Percentiles rank a stretch among this genome's conserved stretches.
Evolutionary conservation across 2,888 invertebrate genomes (phyloP).

Genomic region (Andrena bicolor): DNA sequence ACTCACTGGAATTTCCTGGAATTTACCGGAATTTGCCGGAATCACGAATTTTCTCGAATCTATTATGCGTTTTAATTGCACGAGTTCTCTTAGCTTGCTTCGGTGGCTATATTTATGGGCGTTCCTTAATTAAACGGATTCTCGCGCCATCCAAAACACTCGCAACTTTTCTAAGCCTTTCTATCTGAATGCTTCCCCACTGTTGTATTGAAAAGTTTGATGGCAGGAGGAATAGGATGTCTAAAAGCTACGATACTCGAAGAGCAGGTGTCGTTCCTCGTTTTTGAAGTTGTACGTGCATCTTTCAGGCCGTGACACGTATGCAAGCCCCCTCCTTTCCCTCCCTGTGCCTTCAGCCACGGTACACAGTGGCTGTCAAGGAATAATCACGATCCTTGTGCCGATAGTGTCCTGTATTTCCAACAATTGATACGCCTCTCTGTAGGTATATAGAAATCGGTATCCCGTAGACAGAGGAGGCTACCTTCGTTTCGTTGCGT

Average conservation of each 20-base stretch:
- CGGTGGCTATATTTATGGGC: no score
- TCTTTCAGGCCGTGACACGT: conserved; percentile 33
- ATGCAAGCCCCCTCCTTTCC: conserved; percentile 16
- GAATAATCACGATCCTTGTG: conserved; percentile 73
- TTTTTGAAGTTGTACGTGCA: conserved; percentile 5
- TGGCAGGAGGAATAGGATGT: no score
- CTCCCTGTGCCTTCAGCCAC: conserved; percentile 16
- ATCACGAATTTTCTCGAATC: no score
- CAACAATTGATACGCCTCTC: conserved; percentile 73
- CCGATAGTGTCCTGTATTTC: conserved; percentile 74
- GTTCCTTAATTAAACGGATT: no score
- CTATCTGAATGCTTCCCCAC: no score
- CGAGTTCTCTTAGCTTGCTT: no score
- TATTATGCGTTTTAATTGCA: no score
- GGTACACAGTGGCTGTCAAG: conserved; percentile 71
- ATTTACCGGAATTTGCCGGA: no score
- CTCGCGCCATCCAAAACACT: no score
- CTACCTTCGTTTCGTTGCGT: conserved; percentile 67
- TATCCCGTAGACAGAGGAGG: conserved; percentile 41
- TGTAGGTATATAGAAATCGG: conserved; percentile 43
- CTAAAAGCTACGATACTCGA: background rate
- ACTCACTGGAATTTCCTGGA: background rate
- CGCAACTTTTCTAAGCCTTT: no score
- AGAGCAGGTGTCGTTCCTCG: conserved; percentile 4
- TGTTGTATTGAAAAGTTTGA: no score